Evolutionary conservation across 1,140 invertebrate genomes (phyloP), one percentile per base, ranked within the genome.

Genomic region (Trachymyrmex septentrionalis): DNA sequence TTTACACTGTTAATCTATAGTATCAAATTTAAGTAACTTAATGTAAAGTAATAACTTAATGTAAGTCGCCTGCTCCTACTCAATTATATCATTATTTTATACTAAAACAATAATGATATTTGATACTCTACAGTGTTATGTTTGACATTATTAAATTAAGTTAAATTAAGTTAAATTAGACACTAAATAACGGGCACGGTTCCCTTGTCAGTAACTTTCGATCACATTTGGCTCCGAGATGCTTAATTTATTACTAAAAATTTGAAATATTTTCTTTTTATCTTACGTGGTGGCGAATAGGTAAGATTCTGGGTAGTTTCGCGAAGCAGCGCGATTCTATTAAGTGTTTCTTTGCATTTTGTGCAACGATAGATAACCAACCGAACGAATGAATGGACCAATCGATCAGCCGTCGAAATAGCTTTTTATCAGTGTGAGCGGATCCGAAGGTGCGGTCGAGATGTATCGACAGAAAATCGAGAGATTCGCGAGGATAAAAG

Each of bases 341-440:
- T 21, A 27, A 85, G 50, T 67, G 48, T 76, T 85, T 66, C 61
- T 85, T 85, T 85, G 34, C 61, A 85, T 76, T 85, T 85, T 30
- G 57, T 27, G 50, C 14, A 50, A 53, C 82, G 73, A 85, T 85
- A 14, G 48, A 78, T 77, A 27, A 48, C 73, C 6, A 63, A 10
- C 30, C 21, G 61, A 21, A 55, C 24, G 61, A 48, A 85, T 38
- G 59, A 77, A 85, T 85, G 82, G 16, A 64, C 82, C 82, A 64
- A 78, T 85, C 73, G 73, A 59, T 85, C 73, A 85, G 50, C 48
- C 50, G 73, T 85, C 73, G 61, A 48, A 16, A 85, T 78, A 48
- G 63, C 72, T 85, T 76, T 85, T 85, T 85, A 85, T 85, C 82
- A 78, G 61, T 7, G 10, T 19, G 48, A 30, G 19, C 63, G 3